These are phyloP conservation scores for Panurus biarmicus DNA, from an alignment of 2,113 vertebrate species.

Conservation along the genomic window DNA sequence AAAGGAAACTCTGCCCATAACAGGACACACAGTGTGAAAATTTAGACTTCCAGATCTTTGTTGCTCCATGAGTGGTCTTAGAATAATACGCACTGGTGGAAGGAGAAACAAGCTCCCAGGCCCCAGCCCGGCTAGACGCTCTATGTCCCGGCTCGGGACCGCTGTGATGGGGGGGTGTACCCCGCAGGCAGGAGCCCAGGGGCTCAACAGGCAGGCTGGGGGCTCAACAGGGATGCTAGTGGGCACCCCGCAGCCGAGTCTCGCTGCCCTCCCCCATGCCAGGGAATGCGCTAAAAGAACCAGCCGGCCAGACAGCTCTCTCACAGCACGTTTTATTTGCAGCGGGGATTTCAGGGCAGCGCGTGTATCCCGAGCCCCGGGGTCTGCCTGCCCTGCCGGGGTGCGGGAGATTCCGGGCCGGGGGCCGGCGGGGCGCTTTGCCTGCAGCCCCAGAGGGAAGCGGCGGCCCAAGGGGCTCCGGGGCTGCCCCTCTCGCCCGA, in stretches of 20 bases:
- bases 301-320: slow-evolving; percentile 5
- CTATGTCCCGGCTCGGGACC: neutral
- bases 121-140: fast-evolving
- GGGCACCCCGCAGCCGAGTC: neutral
- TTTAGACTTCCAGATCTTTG: neutral
- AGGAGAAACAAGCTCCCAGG: neutral
- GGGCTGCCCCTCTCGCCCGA: neutral
- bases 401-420: neutral
- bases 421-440: neutral
- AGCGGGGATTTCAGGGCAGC: slow-evolving; percentile 30
- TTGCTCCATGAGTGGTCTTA: neutral
- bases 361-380: neutral
- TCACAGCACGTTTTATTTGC: slow-evolving; percentile 64
- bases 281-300: neutral
- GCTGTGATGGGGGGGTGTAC: neutral
- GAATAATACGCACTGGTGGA: neutral
- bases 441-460: neutral
- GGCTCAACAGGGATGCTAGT: neutral
- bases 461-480: neutral
- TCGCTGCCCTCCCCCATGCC: neutral
- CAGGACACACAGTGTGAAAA: neutral
- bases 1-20: neutral
- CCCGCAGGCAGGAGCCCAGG: neutral
- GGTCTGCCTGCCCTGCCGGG: neutral
- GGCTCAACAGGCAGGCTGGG: neutral